Evolutionary conservation across 2,888 invertebrate species (phyloP).

Genomic region (Caenorhabditis japonica): DNA sequence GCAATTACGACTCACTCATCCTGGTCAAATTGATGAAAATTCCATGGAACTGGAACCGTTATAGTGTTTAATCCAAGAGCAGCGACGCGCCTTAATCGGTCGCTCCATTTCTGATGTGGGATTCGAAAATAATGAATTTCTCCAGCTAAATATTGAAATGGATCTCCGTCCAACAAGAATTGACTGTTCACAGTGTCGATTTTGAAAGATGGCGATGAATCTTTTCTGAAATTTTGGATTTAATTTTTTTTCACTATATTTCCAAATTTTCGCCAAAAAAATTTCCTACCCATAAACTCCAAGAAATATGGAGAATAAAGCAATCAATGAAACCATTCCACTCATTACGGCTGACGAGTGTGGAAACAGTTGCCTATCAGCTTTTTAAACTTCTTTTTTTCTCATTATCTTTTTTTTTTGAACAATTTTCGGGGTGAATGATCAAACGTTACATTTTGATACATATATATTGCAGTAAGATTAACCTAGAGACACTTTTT

Average conservation of each 20-base stretch:
- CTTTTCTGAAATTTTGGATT: slow-evolving; percentile 16
- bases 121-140: slow-evolving; percentile 88
- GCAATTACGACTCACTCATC: slow-evolving; percentile 20
- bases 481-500: slow-evolving; percentile 10
- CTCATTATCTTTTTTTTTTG: background rate
- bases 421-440: no score
- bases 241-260: background rate
- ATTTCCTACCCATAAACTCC: slow-evolving; percentile 1
- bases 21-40: slow-evolving; percentile 46
- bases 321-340: background rate
- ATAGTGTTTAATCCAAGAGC: slow-evolving; percentile 55
- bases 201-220: slow-evolving; percentile 45
- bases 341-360: slow-evolving; percentile 44
- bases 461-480: slow-evolving; percentile 9
- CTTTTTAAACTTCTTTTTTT: slow-evolving; percentile 11
- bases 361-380: slow-evolving; percentile 31
- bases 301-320: slow-evolving; percentile 6
- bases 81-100: slow-evolving; percentile 84
- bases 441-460: slow-evolving; percentile 23
- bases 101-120: slow-evolving; percentile 86
- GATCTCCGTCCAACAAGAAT: slow-evolving; percentile 71
- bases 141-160: slow-evolving; percentile 80
- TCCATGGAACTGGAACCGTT: slow-evolving; percentile 49
- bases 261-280: no score
- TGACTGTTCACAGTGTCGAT: slow-evolving; percentile 28